Evolutionary conservation across 1,140 invertebrate genomes (phyloP).

Genomic region (Musca vetustissima): DNA sequence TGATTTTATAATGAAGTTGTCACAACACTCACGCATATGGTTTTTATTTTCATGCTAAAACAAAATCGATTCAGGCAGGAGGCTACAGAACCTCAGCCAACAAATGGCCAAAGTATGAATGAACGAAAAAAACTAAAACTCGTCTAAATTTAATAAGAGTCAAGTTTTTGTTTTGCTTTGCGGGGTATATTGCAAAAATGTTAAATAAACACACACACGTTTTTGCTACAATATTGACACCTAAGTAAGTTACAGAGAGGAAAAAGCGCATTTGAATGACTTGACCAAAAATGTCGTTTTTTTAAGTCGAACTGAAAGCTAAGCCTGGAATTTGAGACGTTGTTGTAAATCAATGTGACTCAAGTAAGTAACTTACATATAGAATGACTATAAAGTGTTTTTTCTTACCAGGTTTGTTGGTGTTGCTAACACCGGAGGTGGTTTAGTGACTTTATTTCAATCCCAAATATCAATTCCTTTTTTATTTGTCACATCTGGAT

Average conservation of each 20-base stretch:
- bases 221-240: slow-evolving; percentile 18
- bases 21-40: slow-evolving; percentile 20
- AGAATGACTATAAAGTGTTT: no score
- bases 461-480: not conserved
- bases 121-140: no score
- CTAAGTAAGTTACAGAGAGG: no score
- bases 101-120: no score
- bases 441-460: not conserved
- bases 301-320: no score
- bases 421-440: no score
- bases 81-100: no score
- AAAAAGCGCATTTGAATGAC: no score
- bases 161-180: not conserved
- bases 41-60: not conserved
- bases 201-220: not conserved
- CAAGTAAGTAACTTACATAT: not conserved
- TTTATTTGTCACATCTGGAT: not conserved
- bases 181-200: not conserved
- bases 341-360: slow-evolving; percentile 27
- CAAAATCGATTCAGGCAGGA: not conserved
- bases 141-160: no score
- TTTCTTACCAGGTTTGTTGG: no score
- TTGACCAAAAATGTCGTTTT: no score
- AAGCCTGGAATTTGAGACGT: slow-evolving; percentile 25
- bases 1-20: slow-evolving; percentile 23